Conservation (phyloP, 1,140 invertebrate genomes). For the Ooceraea biroi region DNA sequence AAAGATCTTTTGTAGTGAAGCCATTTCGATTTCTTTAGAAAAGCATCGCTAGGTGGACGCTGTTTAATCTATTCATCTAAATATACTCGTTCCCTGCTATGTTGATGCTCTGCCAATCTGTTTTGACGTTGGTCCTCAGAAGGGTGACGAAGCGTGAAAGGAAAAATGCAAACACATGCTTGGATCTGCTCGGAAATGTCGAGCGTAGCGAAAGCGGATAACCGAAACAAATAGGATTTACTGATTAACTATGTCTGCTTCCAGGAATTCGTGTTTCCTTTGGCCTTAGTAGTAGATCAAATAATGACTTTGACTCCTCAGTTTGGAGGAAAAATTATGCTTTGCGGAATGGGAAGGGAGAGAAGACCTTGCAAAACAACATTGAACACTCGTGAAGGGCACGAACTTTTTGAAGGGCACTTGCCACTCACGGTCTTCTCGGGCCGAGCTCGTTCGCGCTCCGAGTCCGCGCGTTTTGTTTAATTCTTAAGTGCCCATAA, state of each 20-base stretch:
- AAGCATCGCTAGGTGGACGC: not conserved
- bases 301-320: not conserved
- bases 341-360: too few species aligned
- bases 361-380: too few species aligned
- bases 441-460: not conserved
- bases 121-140: slow-evolving; percentile 69
- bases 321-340: not conserved
- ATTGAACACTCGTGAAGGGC: too few species aligned
- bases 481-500: slow-evolving; percentile 5
- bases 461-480: not conserved
- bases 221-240: slow-evolving; percentile 74
- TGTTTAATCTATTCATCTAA: not conserved
- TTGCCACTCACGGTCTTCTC: too few species aligned
- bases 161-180: slow-evolving; percentile 62
- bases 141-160: slow-evolving; percentile 68
- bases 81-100: not conserved
- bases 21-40: not conserved
- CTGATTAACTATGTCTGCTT: slow-evolving; percentile 67
- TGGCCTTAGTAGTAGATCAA: not conserved
- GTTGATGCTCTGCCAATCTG: slow-evolving; percentile 44
- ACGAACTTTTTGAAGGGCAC: too few species aligned
- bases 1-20: not conserved
- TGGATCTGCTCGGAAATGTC: slow-evolving; percentile 44
- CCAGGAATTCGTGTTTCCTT: slow-evolving; percentile 30
- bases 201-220: slow-evolving; percentile 70